phyloP scores from a whole-genome alignment of 2,888 invertebrate species.

The Eueremaeus valkanovi region DNA sequence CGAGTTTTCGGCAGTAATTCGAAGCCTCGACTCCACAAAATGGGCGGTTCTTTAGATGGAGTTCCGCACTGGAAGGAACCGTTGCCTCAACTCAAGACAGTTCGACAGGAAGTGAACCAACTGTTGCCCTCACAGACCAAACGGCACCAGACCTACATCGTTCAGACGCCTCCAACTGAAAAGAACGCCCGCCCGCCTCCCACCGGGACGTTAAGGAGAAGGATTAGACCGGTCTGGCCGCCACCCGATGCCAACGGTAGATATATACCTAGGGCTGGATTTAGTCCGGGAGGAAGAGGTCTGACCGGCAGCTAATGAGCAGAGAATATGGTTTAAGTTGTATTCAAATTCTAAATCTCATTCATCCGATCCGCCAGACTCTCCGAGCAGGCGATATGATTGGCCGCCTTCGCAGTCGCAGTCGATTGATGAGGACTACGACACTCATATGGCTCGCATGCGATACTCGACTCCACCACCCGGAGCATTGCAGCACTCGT shows the following conservation, averaged over 20 bases:
- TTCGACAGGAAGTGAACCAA: slow-evolving; percentile 26
- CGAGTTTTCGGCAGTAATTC: slow-evolving; percentile 27
- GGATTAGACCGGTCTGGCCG: slow-evolving; percentile 37
- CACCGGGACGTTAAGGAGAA: slow-evolving; percentile 16
- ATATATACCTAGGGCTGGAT: neutral
- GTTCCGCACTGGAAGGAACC: slow-evolving; percentile 36
- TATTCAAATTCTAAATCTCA: neutral
- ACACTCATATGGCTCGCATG: slow-evolving; percentile 24
- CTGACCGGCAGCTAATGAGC: too few relatives aligned
- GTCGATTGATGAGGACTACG: slow-evolving; percentile 29
- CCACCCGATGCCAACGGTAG: slow-evolving; percentile 15
- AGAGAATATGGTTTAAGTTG: too few relatives aligned
- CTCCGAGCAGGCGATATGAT: slow-evolving; percentile 21
- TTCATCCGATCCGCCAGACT: slow-evolving; percentile 21
- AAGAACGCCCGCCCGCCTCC: slow-evolving; percentile 35
- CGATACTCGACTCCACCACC: slow-evolving; percentile 22
- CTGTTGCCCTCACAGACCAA: slow-evolving; percentile 40
- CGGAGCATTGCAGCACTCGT: neutral
- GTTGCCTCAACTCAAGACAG: slow-evolving; percentile 19
- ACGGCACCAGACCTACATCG: slow-evolving; percentile 41
- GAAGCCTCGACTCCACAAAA: neutral
- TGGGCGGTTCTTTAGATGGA: slow-evolving; percentile 8
- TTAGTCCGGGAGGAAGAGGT: slow-evolving; percentile 35
- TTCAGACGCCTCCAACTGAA: slow-evolving; percentile 39
- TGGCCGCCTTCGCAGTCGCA: slow-evolving; percentile 30